Evolutionary conservation across 2,113 vertebrate genomes (phyloP), one percentile per base, ranked within the genome.

Genomic region (Sebastes schlegelii): DNA sequence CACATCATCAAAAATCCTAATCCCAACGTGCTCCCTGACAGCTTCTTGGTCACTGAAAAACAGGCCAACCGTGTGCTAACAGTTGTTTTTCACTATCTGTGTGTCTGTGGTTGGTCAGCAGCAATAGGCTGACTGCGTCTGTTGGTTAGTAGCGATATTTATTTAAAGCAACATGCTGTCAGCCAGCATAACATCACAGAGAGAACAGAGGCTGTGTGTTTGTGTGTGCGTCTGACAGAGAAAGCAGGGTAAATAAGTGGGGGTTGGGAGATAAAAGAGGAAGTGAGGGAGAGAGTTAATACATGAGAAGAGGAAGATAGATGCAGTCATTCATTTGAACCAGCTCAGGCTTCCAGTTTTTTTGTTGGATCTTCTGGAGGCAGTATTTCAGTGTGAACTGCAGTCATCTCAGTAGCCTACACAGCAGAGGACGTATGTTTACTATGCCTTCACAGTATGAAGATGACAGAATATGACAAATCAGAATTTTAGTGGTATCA

Each of bases 111-210:
- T 57, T 14, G 54, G 42, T 17, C 72, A 69, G 79, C 79, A 58
- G 74, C 63, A 83, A 4, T 55, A 62, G 74, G 74, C 74, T n/a
- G 84, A 43, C 79, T 65, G 72, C 74, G 68, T 34, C 34, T 79
- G 46, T 77, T 86, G 84, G 88, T 86, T 83, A 57, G 86, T 54
- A 84, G 87, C 61, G 8, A 86, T 88, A 85, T 92, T 92, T 93
- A 92, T 93, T 92, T 93, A 91, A 92, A 91, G 92, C 90, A 80
- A 87, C 90, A 84, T 81, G 78, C 91, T 92, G 92, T 93, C 92
- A 92, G 64, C 68, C 1, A 61, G 73, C 52, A 92, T 92, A 90
- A 92, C 85, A 84, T 93, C 92, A 93, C 58, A 83, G 78, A 66
- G 78, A 49, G 64, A 63, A 43, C 34, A 65, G 62, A 43, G 71